Evolutionary conservation across 2,113 vertebrate genomes (phyloP).

Genomic region (rabbit (Oryctolagus cuniculus)): DNA sequence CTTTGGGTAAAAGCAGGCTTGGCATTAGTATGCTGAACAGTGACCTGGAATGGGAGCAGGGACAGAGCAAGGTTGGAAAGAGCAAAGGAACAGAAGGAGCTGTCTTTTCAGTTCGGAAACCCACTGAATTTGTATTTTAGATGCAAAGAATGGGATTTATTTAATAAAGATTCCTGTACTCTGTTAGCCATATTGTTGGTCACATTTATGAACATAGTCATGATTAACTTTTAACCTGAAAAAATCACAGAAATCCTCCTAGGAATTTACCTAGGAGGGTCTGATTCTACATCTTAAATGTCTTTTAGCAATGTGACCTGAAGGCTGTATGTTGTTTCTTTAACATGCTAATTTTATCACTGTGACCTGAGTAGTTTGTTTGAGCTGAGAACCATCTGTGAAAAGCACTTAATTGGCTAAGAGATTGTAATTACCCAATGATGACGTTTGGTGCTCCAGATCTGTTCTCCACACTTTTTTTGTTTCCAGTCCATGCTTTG

Average conservation of each 20-base stretch:
- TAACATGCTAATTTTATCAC: conserved; percentile 14
- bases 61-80: conserved; percentile 71
- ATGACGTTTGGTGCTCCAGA: background rate
- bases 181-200: conserved; percentile 60
- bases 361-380: conserved; percentile 39
- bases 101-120: conserved; percentile 40
- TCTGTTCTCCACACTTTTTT: background rate
- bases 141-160: conserved; percentile 55
- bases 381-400: conserved; percentile 40
- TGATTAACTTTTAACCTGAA: conserved; percentile 77
- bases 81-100: conserved; percentile 43
- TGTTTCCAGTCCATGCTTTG: background rate
- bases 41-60: conserved; percentile 66
- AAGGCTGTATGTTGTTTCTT: background rate
- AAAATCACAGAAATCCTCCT: conserved; percentile 55
- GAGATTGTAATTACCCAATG: conserved; percentile 50
- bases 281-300: conserved; percentile 1
- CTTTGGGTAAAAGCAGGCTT: conserved; percentile 77
- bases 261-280: conserved; percentile 72
- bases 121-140: conserved; percentile 33
- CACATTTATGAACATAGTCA: conserved; percentile 69
- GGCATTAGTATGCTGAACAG: conserved; percentile 75
- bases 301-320: background rate
- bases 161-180: conserved; percentile 63
- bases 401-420: conserved; percentile 55